Evolutionary conservation across 2,888 invertebrate genomes (phyloP).

Genomic region (Notodonta ziczac): DNA sequence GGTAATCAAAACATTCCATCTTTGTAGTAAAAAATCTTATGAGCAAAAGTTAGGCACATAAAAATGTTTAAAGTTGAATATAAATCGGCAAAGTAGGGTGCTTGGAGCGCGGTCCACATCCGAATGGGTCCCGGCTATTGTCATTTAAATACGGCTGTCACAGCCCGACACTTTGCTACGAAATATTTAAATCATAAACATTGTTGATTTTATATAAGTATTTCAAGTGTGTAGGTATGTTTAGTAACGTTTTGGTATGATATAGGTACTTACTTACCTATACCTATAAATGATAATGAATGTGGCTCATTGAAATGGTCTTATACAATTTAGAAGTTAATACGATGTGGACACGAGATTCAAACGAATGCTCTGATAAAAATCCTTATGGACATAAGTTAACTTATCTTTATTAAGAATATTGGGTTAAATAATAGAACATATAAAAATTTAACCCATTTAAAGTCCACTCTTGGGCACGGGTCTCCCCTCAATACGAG

Average conservation of each 20-base stretch:
- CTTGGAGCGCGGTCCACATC: slow-evolving; percentile 36
- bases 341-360: too few relatives aligned
- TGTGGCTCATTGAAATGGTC: too few relatives aligned
- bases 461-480: too few relatives aligned
- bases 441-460: too few relatives aligned
- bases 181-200: slow-evolving; percentile 73
- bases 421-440: too few relatives aligned
- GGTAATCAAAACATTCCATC: slow-evolving; percentile 12
- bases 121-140: slow-evolving; percentile 50
- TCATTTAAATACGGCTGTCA: slow-evolving; percentile 70
- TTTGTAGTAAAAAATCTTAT: slow-evolving; percentile 11
- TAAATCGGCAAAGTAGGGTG: slow-evolving; percentile 41
- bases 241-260: slow-evolving; percentile 4
- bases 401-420: too few relatives aligned
- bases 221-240: slow-evolving; percentile 17
- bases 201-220: slow-evolving; percentile 36
- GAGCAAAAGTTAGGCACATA: slow-evolving; percentile 28
- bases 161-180: slow-evolving; percentile 53
- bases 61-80: slow-evolving; percentile 41
- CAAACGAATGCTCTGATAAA: too few relatives aligned
- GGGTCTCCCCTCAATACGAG: too few relatives aligned
- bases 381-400: too few relatives aligned
- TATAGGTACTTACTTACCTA: not conserved
- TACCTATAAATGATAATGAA: too few relatives aligned
- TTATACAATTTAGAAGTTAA: too few relatives aligned